Conservation (phyloP, 2,888 invertebrate species). For the Ophioninae sp. region DNA sequence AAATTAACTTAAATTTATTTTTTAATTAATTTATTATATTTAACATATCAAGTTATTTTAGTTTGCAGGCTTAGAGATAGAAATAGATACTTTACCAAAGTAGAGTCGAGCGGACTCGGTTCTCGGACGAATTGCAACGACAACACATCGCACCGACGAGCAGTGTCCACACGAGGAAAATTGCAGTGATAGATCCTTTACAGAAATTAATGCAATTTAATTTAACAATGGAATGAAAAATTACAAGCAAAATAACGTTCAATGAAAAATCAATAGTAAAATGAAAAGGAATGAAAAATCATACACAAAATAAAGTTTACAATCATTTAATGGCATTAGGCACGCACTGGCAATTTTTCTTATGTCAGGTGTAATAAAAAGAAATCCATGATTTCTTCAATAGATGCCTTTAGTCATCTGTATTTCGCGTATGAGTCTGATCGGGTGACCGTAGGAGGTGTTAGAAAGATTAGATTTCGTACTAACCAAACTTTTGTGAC, state of each 20-base stretch:
- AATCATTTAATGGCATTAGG: neutral
- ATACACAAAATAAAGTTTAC: neutral
- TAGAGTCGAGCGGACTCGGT: slow-evolving; percentile 74
- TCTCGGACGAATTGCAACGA: slow-evolving; percentile 73
- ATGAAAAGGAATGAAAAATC: neutral
- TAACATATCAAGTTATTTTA: no score
- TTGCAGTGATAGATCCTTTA: slow-evolving; percentile 71
- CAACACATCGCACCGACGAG: slow-evolving; percentile 75
- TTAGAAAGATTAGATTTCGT: no score
- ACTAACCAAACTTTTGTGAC: no score
- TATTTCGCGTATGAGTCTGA: no score
- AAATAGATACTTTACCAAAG: slow-evolving; percentile 70
- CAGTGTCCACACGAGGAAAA: slow-evolving; percentile 74
- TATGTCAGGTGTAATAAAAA: no score
- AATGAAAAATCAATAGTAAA: no score
- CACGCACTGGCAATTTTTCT: neutral
- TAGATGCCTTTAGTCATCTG: no score
- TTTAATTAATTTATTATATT: no score
- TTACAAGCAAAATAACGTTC: neutral
- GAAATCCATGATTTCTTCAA: no score
- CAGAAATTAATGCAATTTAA: neutral
- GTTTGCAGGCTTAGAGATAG: neutral
- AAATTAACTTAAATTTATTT: no score
- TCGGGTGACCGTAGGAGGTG: no score
- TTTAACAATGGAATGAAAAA: neutral